phyloP scores from a whole-genome alignment of 2,797 vertebrate genomes.

The Sternarchorhynchus goeldii region DNA sequence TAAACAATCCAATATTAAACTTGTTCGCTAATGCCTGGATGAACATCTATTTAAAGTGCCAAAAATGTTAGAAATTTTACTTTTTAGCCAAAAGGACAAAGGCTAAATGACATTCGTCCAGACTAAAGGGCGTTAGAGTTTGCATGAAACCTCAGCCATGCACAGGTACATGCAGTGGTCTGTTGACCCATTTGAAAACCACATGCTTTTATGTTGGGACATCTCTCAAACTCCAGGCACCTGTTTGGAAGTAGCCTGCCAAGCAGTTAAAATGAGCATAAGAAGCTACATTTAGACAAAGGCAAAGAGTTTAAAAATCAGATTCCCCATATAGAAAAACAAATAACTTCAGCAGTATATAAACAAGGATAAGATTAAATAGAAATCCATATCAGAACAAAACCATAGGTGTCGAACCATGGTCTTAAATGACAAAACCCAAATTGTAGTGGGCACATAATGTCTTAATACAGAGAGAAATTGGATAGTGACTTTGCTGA shows the following conservation, averaged over 20 bases:
- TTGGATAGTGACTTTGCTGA: background rate
- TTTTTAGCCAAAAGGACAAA: no score
- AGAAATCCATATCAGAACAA: background rate
- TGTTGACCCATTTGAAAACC: constrained; percentile 73
- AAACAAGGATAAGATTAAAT: background rate
- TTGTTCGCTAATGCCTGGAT: no score
- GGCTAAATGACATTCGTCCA: no score
- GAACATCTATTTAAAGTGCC: no score
- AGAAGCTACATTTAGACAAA: no score
- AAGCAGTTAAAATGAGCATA: no score
- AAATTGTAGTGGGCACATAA: background rate
- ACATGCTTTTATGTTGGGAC: constrained; percentile 63
- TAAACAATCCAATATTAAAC: no score
- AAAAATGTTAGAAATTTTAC: no score
- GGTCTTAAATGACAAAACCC: background rate
- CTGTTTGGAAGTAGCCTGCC: background rate
- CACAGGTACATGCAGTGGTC: constrained; percentile 74
- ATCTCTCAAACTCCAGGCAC: constrained; percentile 53
- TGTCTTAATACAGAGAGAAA: background rate
- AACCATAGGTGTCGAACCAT: background rate
- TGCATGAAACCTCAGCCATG: constrained; percentile 46
- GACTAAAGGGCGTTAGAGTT: constrained; percentile 49
- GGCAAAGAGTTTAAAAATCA: no score
- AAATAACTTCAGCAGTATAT: no score
- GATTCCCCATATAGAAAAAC: no score